Evolutionary conservation across 2,888 invertebrate genomes (phyloP).

Genomic region (Ornithoptera alexandrae): DNA sequence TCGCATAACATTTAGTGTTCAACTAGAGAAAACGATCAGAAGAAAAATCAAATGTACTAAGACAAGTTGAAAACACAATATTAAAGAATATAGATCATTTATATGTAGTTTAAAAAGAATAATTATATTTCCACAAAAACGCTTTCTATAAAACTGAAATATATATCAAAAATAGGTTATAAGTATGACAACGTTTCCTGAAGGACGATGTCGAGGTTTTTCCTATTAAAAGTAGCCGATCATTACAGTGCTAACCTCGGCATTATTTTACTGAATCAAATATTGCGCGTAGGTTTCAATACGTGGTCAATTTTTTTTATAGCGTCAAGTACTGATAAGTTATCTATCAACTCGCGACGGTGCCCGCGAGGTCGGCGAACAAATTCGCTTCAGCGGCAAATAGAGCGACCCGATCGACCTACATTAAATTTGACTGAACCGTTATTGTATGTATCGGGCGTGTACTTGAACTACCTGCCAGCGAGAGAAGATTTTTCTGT

Average conservation of each 20-base stretch:
- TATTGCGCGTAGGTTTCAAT: constrained; percentile 20
- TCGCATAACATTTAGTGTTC: too few species aligned
- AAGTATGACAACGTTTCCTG: constrained; percentile 19
- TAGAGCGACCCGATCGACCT: constrained; percentile 75
- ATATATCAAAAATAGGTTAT: constrained; percentile 25
- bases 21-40: too few species aligned
- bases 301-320: constrained; percentile 45
- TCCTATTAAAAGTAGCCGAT: constrained; percentile 22
- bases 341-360: constrained; percentile 66
- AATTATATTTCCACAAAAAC: neutral
- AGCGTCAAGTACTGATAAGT: constrained; percentile 57
- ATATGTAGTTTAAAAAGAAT: neutral
- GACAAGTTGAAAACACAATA: neutral
- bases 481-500: constrained; percentile 7
- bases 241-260: constrained; percentile 23
- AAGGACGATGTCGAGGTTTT: constrained; percentile 28
- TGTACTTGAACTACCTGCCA: constrained; percentile 28
- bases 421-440: constrained; percentile 67
- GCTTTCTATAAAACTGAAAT: neutral
- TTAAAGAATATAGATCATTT: neutral
- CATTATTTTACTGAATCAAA: constrained; percentile 21
- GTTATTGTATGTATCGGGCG: constrained; percentile 57
- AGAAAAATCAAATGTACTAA: neutral
- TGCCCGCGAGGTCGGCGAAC: constrained; percentile 72
- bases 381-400: constrained; percentile 73